Evolutionary conservation across 2,888 invertebrate genomes (phyloP).

Genomic region (Harpagoxenus sublaevis): DNA sequence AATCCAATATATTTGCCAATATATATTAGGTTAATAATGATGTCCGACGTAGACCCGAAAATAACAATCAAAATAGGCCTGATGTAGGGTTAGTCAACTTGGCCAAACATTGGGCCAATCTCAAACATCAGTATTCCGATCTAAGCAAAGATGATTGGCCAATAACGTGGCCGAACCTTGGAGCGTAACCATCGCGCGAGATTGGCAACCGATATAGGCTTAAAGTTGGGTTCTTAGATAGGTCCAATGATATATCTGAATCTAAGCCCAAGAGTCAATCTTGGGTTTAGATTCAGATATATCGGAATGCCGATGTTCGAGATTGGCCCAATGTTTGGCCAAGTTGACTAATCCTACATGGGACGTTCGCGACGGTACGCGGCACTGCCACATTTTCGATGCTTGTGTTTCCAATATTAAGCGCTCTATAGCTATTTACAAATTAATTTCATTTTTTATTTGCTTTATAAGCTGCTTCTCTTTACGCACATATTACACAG

Average conservation of each 20-base stretch:
- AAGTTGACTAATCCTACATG: background rate
- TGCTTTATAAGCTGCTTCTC: no score
- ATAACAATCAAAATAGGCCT: background rate
- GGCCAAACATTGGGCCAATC: conserved; percentile 1
- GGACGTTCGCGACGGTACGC: no score
- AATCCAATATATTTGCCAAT: background rate
- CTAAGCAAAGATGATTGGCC: background rate
- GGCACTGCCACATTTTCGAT: no score
- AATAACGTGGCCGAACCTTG: background rate
- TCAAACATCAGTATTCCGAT: background rate
- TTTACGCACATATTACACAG: no score
- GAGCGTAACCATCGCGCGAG: background rate
- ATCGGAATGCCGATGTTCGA: background rate
- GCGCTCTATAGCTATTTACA: no score
- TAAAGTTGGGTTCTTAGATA: background rate
- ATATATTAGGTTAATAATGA: background rate
- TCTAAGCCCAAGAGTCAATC: background rate
- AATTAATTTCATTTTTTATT: no score
- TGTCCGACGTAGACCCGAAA: background rate
- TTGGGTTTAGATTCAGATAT: no score
- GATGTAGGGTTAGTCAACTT: background rate
- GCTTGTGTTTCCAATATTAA: no score
- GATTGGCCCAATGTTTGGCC: background rate
- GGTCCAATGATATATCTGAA: background rate
- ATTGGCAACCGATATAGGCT: background rate